These are phyloP conservation scores for Lysiphlebus fabarum DNA, from an alignment of 1,140 invertebrate species.

Conservation along the genomic window DNA sequence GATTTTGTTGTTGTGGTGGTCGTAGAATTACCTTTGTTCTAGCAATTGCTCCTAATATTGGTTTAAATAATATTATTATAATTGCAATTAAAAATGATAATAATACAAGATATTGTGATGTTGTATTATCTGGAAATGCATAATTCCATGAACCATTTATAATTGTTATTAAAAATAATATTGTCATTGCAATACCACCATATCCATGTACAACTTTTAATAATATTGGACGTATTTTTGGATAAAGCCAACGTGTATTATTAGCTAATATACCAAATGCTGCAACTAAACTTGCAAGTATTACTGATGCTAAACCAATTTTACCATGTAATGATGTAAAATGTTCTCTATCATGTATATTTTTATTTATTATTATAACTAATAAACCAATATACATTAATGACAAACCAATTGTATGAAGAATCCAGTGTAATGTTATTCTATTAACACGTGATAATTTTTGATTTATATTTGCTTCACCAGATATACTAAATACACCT, in stretches of 20 bases:
- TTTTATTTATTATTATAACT: constrained; percentile 45
- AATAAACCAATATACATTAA: constrained; percentile 39
- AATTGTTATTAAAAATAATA: constrained; percentile 40
- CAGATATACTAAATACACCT: constrained; percentile 45
- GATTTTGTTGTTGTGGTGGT: constrained; percentile 26
- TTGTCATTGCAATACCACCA: constrained; percentile 38
- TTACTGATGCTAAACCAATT: constrained; percentile 40
- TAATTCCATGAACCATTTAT: constrained; percentile 45
- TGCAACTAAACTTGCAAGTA: constrained; percentile 33
- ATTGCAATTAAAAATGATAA: constrained; percentile 41
- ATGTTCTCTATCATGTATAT: constrained; percentile 28
- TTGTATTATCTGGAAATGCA: constrained; percentile 35
- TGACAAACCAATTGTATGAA: constrained; percentile 36
- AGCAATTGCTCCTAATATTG: constrained; percentile 38
- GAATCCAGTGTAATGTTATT: constrained; percentile 46
- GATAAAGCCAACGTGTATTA: constrained; percentile 48
- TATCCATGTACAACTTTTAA: constrained; percentile 46
- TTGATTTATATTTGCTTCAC: constrained; percentile 37
- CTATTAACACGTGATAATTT: constrained; percentile 34
- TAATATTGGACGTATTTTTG: constrained; percentile 37
- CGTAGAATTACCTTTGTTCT: constrained; percentile 38
- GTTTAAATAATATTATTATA: constrained; percentile 43
- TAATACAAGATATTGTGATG: constrained; percentile 37
- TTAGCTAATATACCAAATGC: constrained; percentile 43
- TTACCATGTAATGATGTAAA: constrained; percentile 41